Percentiles rank a stretch among this genome's conserved stretches.
Evolutionary conservation across 2,113 vertebrate species (phyloP).

Genomic region (Castor canadensis): DNA sequence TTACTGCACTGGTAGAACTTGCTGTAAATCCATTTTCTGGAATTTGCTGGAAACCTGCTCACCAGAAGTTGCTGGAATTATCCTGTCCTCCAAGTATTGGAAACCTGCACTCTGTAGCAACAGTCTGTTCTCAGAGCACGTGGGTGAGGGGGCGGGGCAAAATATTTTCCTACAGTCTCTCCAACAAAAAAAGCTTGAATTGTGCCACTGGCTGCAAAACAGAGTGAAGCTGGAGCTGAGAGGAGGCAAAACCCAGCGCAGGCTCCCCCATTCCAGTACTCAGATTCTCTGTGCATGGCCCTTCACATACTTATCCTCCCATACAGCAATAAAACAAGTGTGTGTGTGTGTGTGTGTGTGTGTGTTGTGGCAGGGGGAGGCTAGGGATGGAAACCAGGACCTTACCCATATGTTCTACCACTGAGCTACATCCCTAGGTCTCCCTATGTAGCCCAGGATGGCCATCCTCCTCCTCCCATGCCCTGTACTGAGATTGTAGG

Average conservation of each 20-base stretch:
- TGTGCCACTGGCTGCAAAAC: background rate
- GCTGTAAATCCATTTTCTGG: background rate
- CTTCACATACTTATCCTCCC: background rate
- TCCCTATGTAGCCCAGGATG: too few relatives aligned
- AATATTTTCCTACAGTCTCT: background rate
- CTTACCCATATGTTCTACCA: too few relatives aligned
- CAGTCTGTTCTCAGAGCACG: too few relatives aligned
- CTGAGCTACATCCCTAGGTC: too few relatives aligned
- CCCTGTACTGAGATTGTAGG: too few relatives aligned
- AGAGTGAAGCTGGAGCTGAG: background rate
- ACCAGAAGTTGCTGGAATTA: background rate
- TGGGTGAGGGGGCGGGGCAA: too few relatives aligned
- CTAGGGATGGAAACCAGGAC: background rate
- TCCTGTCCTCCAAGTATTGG: background rate
- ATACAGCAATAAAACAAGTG: background rate
- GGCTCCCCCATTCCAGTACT: background rate
- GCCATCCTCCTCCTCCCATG: too few relatives aligned
- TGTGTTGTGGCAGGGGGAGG: too few relatives aligned
- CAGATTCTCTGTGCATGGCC: background rate
- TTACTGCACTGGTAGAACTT: background rate
- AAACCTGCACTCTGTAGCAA: background rate
- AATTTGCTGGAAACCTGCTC: background rate
- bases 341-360: too few relatives aligned
- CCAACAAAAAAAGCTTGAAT: background rate
- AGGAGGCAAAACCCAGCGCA: too few relatives aligned